Percentiles rank a stretch among this genome's conserved stretches.
These are phyloP conservation scores for Melipona beecheii DNA, from an alignment of 2,888 invertebrate genomes.

Conservation along the genomic window DNA sequence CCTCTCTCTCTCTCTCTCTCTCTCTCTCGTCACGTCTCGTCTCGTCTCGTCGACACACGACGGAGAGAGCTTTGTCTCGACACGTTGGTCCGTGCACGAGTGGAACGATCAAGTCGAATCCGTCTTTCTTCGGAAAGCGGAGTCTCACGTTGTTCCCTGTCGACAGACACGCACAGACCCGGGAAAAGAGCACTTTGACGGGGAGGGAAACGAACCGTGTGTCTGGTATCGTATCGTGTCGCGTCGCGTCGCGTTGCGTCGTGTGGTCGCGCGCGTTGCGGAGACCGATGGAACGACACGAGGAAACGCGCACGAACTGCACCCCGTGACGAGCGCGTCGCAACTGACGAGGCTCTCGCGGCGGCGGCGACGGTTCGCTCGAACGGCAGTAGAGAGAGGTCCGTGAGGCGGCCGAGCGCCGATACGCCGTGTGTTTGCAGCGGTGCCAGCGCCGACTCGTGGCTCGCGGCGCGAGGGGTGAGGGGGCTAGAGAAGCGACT, in stretches of 20 bases:
- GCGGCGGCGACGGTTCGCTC: constrained; percentile 75
- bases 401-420: constrained; percentile 66
- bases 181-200: neutral
- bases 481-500: neutral
- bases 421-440: constrained; percentile 56
- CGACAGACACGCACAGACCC: too few relatives aligned
- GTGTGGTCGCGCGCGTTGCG: constrained; percentile 55
- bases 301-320: constrained; percentile 76
- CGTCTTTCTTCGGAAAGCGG: too few relatives aligned
- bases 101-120: too few relatives aligned
- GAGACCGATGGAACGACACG: constrained; percentile 45
- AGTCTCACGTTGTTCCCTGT: too few relatives aligned
- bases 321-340: constrained; percentile 84
- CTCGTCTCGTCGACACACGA: too few relatives aligned
- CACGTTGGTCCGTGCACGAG: too few relatives aligned
- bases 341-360: constrained; percentile 82
- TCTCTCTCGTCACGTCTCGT: neutral
- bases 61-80: too few relatives aligned
- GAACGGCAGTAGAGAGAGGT: constrained; percentile 70
- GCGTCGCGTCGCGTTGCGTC: constrained; percentile 16
- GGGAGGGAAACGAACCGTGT: constrained; percentile 29
- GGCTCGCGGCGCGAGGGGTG: constrained; percentile 9
- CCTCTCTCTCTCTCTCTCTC: neutral
- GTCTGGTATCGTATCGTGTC: too few relatives aligned
- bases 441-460: constrained; percentile 42